These are phyloP conservation scores for Leptinotarsa tumamoca DNA, from an alignment of 2,888 invertebrate species.

Conservation along the genomic window DNA sequence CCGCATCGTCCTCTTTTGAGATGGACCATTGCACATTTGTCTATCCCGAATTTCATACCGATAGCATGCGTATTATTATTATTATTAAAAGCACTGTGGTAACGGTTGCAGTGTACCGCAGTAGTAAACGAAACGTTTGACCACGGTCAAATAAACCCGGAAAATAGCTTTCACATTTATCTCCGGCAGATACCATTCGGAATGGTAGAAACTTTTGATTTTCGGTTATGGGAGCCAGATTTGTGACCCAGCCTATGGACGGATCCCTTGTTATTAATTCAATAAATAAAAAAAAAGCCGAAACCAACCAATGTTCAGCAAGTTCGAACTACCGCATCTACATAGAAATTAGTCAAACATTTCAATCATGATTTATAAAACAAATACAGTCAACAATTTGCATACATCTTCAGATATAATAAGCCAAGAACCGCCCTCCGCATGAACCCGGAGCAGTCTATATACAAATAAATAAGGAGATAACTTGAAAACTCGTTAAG, in stretches of 20 bases:
- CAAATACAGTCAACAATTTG: constrained; percentile 57
- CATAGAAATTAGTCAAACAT: constrained; percentile 46
- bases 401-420: constrained; percentile 54
- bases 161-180: too few relatives aligned
- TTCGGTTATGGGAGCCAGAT: too few relatives aligned
- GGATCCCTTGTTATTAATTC: constrained; percentile 29
- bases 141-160: too few relatives aligned
- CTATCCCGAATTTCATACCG: too few relatives aligned
- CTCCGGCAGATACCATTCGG: too few relatives aligned
- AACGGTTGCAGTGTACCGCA: too few relatives aligned
- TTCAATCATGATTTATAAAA: constrained; percentile 58
- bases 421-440: constrained; percentile 45
- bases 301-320: constrained; percentile 29
- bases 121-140: too few relatives aligned
- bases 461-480: constrained; percentile 63
- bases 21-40: too few relatives aligned
- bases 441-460: constrained; percentile 51
- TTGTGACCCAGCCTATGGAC: not conserved
- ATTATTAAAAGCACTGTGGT: too few relatives aligned
- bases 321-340: constrained; percentile 30
- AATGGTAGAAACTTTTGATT: too few relatives aligned
- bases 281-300: constrained; percentile 29
- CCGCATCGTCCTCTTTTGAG: too few relatives aligned
- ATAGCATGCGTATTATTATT: too few relatives aligned
- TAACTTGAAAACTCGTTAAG: constrained; percentile 65